phyloP scores from a whole-genome alignment of 1,140 invertebrate genomes.

The Micrasema longulum region DNA sequence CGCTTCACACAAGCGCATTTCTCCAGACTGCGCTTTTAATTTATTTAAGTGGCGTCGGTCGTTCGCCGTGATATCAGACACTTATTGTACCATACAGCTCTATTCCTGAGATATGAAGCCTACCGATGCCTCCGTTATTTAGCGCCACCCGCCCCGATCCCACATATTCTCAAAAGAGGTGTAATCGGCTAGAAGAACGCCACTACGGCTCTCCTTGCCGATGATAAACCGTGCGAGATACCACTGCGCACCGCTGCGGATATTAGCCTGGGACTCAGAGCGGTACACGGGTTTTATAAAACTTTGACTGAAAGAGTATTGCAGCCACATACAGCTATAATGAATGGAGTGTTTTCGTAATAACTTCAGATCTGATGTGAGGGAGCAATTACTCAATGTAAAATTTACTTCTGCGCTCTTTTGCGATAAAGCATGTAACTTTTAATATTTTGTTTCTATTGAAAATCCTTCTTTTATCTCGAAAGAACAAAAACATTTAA shows the following conservation, averaged over 20 bases:
- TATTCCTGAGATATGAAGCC: conserved; percentile 37
- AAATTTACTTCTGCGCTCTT: too few species aligned
- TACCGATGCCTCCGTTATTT: conserved; percentile 40
- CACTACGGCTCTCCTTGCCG: neutral
- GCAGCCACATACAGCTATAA: conserved; percentile 11
- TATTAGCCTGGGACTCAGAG: conserved; percentile 27
- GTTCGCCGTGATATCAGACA: conserved; percentile 46
- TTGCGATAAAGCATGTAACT: neutral
- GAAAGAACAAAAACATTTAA: too few species aligned
- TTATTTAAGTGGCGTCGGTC: conserved; percentile 51
- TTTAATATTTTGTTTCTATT: too few species aligned
- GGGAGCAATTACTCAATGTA: too few species aligned
- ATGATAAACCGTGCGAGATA: conserved; percentile 29
- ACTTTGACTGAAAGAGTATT: conserved; percentile 22
- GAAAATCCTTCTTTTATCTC: too few species aligned
- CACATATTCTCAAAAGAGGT: conserved; percentile 35
- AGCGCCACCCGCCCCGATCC: conserved; percentile 9
- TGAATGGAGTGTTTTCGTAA: conserved; percentile 21
- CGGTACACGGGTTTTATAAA: conserved; percentile 19
- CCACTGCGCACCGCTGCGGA: conserved; percentile 1
- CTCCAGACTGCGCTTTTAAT: conserved; percentile 49
- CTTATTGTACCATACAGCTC: conserved; percentile 34
- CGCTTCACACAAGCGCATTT: neutral
- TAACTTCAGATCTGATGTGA: conserved; percentile 1
- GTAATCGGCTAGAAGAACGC: conserved; percentile 31